A percentile compares a stretch with the other conserved stretches of the same genome.
Conservation (phyloP, 53 echinoderm and acorn worm genomes). For the Astropecten irregularis region DNA sequence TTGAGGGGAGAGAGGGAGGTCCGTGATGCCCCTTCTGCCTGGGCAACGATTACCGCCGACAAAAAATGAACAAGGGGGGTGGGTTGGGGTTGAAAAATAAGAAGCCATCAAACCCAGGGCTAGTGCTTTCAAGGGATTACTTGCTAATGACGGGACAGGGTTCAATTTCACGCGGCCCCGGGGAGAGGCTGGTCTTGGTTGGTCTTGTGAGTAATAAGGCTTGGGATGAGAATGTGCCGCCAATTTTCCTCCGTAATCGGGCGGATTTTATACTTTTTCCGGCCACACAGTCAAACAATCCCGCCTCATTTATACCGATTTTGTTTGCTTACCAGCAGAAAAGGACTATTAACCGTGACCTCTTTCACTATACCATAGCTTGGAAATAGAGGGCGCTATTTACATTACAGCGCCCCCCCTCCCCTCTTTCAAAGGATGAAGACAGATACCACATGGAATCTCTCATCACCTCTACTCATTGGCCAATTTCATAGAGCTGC, state of each 20-base stretch:
- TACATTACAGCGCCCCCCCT: no score
- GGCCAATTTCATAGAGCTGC: no score
- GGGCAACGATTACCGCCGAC: background rate
- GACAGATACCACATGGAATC: no score
- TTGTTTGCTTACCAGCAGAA: no score
- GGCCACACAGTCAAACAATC: background rate
- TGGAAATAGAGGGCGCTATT: no score
- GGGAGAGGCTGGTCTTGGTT: slow-evolving; percentile 4
- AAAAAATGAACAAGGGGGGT: background rate
- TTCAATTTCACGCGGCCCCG: slow-evolving; percentile 18
- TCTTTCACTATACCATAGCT: no score
- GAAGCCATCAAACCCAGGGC: no score
- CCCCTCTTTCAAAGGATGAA: no score
- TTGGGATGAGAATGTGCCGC: background rate
- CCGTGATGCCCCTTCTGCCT: background rate
- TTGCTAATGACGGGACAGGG: slow-evolving; percentile 12
- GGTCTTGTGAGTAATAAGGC: background rate
- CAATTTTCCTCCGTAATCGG: slow-evolving; percentile 11
- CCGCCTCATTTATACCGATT: no score
- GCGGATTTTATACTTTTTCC: background rate
- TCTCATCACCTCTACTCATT: no score
- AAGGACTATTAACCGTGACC: no score
- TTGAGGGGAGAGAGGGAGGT: slow-evolving; percentile 1
- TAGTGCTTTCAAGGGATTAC: slow-evolving; percentile 9
- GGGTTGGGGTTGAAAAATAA: no score